Conservation (phyloP, 2,113 vertebrate genomes). For the Cinclus cinclus region DNA sequence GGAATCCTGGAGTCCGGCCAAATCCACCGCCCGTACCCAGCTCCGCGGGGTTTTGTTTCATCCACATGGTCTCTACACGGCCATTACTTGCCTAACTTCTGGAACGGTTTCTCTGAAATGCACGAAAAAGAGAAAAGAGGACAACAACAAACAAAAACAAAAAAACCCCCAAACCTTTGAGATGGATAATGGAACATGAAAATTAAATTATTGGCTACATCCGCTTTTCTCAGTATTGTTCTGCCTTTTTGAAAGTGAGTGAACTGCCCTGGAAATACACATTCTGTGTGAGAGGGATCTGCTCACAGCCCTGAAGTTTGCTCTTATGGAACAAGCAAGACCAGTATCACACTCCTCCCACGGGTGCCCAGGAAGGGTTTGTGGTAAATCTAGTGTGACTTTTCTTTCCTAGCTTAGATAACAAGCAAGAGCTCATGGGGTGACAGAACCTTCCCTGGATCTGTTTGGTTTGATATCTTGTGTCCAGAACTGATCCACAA, state of each 20-base stretch:
- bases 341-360: not conserved
- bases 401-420: not conserved
- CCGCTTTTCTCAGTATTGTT: not conserved
- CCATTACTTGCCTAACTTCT: fast-evolving
- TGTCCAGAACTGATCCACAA: not conserved
- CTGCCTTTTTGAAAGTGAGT: not conserved
- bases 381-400: not conserved
- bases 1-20: too few relatives aligned
- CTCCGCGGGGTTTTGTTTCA: fast-evolving
- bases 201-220: not conserved
- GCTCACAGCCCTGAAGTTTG: not conserved
- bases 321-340: not conserved
- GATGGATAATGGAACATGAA: too few relatives aligned
- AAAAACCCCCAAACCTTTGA: not conserved
- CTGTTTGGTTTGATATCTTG: not conserved
- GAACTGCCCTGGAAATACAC: not conserved
- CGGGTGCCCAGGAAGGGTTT: fast-evolving
- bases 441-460: not conserved
- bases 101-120: not conserved
- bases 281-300: not conserved
- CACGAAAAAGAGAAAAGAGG: too few relatives aligned
- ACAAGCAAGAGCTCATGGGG: not conserved
- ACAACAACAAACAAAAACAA: not conserved
- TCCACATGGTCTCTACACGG: fast-evolving
- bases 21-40: fast-evolving